phyloP scores from a whole-genome alignment of 2,113 vertebrate species.

The Dolichallabes microphthalmus region DNA sequence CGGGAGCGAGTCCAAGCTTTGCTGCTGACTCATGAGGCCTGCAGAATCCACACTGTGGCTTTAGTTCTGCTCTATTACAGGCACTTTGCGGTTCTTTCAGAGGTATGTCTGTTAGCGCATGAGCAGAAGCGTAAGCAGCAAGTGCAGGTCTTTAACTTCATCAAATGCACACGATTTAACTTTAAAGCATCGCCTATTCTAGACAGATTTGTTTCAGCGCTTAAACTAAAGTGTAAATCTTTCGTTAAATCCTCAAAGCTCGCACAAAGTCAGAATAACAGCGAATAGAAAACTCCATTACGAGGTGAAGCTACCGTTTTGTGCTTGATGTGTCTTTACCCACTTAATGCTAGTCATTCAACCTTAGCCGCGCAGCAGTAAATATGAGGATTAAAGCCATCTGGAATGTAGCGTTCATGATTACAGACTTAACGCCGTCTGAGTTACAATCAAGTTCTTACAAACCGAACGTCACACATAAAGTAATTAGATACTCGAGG shows the following conservation, averaged over 20 bases:
- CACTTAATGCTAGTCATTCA: slow-evolving; percentile 32
- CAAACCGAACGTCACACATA: slow-evolving; percentile 58
- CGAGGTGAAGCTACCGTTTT: not conserved
- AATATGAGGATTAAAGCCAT: slow-evolving; percentile 49
- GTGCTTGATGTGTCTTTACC: slow-evolving; percentile 34
- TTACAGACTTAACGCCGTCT: slow-evolving; percentile 66
- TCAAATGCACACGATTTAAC: not conserved
- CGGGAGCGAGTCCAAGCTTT: slow-evolving; percentile 55
- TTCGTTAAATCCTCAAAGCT: slow-evolving; percentile 2
- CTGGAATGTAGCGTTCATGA: slow-evolving; percentile 63
- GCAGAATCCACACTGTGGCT: slow-evolving; percentile 18
- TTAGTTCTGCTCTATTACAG: slow-evolving; percentile 36
- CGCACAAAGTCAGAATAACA: not conserved
- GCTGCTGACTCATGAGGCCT: slow-evolving; percentile 49
- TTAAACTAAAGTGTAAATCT: not conserved
- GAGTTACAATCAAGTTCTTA: slow-evolving; percentile 64
- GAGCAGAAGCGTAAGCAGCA: not conserved
- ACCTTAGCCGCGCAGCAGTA: slow-evolving; percentile 47
- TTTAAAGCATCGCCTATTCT: not conserved
- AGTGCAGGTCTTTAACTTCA: slow-evolving; percentile 10
- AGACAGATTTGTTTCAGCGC: slow-evolving; percentile 4
- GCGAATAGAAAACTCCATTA: not conserved
- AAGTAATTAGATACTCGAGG: slow-evolving; percentile 68
- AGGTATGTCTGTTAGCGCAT: slow-evolving; percentile 7
- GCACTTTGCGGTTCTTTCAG: slow-evolving; percentile 27